These are phyloP conservation scores for Nemotelus nigrinus DNA, from an alignment of 2,888 invertebrate genomes.

Conservation along the genomic window DNA sequence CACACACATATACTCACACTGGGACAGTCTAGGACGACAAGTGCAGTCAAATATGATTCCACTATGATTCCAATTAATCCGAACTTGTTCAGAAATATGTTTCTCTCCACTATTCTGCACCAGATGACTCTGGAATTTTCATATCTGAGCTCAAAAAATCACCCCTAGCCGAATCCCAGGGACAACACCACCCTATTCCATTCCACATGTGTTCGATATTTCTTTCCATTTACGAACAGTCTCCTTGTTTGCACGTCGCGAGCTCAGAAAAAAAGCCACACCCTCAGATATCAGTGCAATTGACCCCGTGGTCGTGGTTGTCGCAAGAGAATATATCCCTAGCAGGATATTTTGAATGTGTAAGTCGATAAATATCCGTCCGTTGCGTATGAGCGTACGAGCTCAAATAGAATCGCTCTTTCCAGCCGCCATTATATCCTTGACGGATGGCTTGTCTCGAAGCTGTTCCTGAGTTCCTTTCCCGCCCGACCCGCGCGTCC, in stretches of 20 bases:
- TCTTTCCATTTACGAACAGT: conserved; percentile 23
- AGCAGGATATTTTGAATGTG: conserved; percentile 37
- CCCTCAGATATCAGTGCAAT: conserved; percentile 38
- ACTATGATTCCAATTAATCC: too few relatives aligned
- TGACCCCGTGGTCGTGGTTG: conserved; percentile 37
- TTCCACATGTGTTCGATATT: conserved; percentile 20
- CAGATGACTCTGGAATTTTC: conserved; percentile 31
- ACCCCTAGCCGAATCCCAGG: neutral
- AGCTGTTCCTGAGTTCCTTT: neutral
- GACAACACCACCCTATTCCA: conserved; percentile 18
- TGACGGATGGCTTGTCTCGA: conserved; percentile 36
- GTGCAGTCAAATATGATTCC: too few relatives aligned
- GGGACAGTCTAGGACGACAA: too few relatives aligned
- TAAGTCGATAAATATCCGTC: conserved; percentile 41
- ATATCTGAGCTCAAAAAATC: neutral
- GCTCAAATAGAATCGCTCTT: conserved; percentile 26
- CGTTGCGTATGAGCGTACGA: conserved; percentile 39
- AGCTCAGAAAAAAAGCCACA: conserved; percentile 39
- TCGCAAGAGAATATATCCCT: neutral
- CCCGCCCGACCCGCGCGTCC: neutral
- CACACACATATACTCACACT: too few relatives aligned
- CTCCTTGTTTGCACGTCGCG: conserved; percentile 12
- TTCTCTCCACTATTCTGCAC: neutral
- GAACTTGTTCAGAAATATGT: too few relatives aligned
- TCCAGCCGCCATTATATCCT: conserved; percentile 41